Conservation (phyloP, 2,888 invertebrate species). For the Eugnorisma glareosa region DNA sequence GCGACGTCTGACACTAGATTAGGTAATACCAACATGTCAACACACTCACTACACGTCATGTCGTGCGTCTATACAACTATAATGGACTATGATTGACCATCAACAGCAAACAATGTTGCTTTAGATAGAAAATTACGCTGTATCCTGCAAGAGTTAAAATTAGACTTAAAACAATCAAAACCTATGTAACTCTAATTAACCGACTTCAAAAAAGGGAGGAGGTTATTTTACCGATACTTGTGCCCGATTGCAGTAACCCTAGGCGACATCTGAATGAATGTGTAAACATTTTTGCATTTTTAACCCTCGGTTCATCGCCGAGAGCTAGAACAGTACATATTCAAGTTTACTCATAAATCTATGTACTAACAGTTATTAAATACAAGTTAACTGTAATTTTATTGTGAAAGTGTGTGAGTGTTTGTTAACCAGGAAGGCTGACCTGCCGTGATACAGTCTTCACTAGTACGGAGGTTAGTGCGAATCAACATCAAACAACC, state of each 20-base stretch:
- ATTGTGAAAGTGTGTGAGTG: too few relatives aligned
- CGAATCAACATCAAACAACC: too few relatives aligned
- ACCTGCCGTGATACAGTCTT: too few relatives aligned
- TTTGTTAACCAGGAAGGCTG: too few relatives aligned
- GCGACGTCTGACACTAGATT: constrained; percentile 41
- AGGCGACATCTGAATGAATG: neutral
- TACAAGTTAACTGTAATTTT: too few relatives aligned
- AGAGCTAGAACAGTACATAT: neutral
- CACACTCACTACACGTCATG: constrained; percentile 12
- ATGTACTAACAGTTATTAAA: too few relatives aligned
- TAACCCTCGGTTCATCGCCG: neutral
- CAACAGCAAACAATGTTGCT: neutral
- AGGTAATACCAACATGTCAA: constrained; percentile 53
- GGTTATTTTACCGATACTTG: neutral
- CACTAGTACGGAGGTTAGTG: too few relatives aligned
- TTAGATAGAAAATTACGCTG: neutral
- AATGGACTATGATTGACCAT: constrained; percentile 8
- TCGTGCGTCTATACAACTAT: neutral
- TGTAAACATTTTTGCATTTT: neutral
- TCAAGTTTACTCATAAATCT: too few relatives aligned
- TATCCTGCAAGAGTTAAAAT: neutral
- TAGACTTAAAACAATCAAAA: neutral
- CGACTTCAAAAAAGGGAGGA: neutral
- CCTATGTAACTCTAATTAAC: neutral
- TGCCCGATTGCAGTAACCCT: neutral